Conservation (phyloP, 2,888 invertebrate species). For the Teleogryllus oceanicus region DNA sequence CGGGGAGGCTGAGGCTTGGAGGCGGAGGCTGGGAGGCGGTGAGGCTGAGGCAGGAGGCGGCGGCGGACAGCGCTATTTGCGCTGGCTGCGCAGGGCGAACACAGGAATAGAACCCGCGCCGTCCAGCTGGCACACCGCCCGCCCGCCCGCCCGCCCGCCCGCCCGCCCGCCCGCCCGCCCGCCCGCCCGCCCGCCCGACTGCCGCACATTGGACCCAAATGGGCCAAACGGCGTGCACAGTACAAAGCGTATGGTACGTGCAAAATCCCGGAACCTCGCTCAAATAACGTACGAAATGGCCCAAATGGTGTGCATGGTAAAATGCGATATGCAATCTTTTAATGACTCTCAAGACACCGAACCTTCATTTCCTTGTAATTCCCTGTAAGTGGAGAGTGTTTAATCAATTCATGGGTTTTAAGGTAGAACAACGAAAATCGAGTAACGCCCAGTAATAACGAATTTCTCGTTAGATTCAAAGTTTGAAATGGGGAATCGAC, state of each 20-base stretch:
- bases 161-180: neutral
- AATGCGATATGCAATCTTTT: too few species aligned
- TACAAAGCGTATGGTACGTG: neutral
- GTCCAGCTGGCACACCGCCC: neutral
- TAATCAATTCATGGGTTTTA: too few species aligned
- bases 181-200: neutral
- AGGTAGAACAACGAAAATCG: too few species aligned
- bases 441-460: too few species aligned
- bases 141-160: neutral
- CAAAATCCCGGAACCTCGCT: too few species aligned
- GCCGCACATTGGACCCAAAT: neutral
- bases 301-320: too few species aligned
- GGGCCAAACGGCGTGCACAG: neutral
- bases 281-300: too few species aligned
- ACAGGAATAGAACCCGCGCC: conserved; percentile 10
- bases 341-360: too few species aligned
- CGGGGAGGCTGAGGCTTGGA: neutral
- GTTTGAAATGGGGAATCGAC: too few species aligned
- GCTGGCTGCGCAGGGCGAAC: neutral
- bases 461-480: too few species aligned
- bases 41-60: neutral
- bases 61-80: neutral
- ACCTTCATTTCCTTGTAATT: too few species aligned
- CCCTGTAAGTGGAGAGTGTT: too few species aligned
- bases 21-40: neutral